Conservation (phyloP, 2,797 vertebrate genomes). For the Fistularia commersonii region DNA sequence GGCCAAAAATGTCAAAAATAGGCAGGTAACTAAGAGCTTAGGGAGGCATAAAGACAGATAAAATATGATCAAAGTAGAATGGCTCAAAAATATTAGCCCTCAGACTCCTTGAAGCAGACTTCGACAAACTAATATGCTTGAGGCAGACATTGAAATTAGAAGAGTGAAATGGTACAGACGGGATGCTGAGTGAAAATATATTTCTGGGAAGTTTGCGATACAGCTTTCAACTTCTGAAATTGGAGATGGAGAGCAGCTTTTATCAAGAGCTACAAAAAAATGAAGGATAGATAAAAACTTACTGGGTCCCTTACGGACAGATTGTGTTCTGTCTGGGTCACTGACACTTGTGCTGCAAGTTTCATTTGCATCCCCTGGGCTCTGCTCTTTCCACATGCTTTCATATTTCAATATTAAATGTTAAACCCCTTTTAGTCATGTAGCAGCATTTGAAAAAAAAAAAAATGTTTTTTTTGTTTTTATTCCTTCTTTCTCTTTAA, state of each 20-base stretch:
- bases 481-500: conserved; percentile 2
- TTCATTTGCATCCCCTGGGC: conserved; percentile 14
- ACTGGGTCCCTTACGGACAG: conserved; percentile 7
- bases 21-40: conserved; percentile 6
- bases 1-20: conserved; percentile 3
- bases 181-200: conserved; percentile 13
- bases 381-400: conserved; percentile 2
- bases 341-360: not conserved
- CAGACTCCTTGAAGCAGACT: conserved; percentile 11
- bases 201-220: not conserved
- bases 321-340: conserved; percentile 28
- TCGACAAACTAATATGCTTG: conserved; percentile 7
- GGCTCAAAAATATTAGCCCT: conserved; percentile 36
- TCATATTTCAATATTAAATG: no score
- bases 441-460: not conserved
- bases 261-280: not conserved
- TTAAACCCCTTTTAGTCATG: no score
- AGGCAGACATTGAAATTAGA: conserved; percentile 11
- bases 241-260: not conserved
- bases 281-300: not conserved
- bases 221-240: no score
- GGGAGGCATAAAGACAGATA: conserved; percentile 29
- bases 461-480: conserved; percentile 1
- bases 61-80: conserved; percentile 42
- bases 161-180: conserved; percentile 18